Percentiles rank a stretch among this genome's conserved stretches.
Evolutionary conservation across 2,888 invertebrate species (phyloP).

Genomic region (Drosophila robusta): DNA sequence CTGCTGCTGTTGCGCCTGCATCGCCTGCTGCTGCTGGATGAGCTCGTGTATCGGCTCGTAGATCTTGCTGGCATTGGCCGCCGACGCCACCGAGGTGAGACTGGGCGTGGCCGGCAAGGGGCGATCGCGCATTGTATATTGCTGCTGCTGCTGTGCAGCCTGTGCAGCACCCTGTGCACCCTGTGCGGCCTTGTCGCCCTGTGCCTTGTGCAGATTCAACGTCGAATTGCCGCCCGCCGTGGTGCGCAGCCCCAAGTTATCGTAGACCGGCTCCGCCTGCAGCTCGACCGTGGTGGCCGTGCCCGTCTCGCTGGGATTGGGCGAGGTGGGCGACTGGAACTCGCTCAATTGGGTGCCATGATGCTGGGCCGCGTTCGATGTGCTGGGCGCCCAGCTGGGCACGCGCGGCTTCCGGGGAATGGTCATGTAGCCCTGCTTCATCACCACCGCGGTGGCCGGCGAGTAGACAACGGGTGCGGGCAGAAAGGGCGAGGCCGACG

Average conservation of each 20-base stretch:
- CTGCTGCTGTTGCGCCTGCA: conserved; percentile 61
- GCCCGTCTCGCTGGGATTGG: conserved; percentile 85
- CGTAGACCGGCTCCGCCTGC: conserved; percentile 93
- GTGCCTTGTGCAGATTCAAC: conserved; percentile 90
- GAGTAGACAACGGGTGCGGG: conserved; percentile 90
- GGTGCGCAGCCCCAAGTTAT: conserved; percentile 93
- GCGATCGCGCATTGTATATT: conserved; percentile 87
- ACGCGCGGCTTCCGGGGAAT: conserved; percentile 93
- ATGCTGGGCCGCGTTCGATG: conserved; percentile 73
- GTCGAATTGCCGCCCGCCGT: conserved; percentile 95
- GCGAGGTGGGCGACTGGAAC: conserved; percentile 83
- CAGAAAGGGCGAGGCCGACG: conserved; percentile 89
- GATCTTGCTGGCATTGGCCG: conserved; percentile 76
- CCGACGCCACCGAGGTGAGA: conserved; percentile 72
- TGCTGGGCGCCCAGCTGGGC: conserved; percentile 91
- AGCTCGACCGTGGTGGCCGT: conserved; percentile 85
- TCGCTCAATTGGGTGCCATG: conserved; percentile 84
- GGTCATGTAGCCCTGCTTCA: conserved; percentile 93
- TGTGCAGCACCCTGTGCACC: conserved; percentile 46
- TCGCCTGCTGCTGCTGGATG: conserved; percentile 72
- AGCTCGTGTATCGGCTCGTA: conserved; percentile 85
- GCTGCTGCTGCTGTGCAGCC: conserved; percentile 83
- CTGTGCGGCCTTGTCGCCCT: conserved; percentile 17
- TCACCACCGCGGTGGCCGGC: conserved; percentile 81
- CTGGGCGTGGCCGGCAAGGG: conserved; percentile 89